Evolutionary conservation across 2,797 vertebrate species (phyloP).

Genomic region (Neosilurus hyrtlii): DNA sequence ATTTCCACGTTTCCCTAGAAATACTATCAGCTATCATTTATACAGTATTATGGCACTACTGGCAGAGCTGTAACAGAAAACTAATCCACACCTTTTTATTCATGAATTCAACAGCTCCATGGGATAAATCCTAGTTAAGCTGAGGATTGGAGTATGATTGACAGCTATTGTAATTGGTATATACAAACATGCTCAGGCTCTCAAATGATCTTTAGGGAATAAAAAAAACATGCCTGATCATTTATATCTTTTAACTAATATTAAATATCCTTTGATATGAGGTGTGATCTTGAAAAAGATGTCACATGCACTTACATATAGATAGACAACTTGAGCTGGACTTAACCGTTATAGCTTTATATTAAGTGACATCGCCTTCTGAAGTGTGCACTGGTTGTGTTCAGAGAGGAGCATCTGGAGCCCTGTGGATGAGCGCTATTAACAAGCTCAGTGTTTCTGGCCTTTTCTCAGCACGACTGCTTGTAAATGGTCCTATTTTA

Average conservation of each 20-base stretch:
- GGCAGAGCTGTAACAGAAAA: neutral
- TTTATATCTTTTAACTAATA: slow-evolving; percentile 27
- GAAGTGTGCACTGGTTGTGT: slow-evolving; percentile 53
- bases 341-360: slow-evolving; percentile 57
- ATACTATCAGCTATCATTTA: neutral
- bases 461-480: slow-evolving; percentile 74
- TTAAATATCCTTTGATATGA: slow-evolving; percentile 19
- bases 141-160: neutral
- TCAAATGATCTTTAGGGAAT: slow-evolving; percentile 7
- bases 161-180: slow-evolving; percentile 15
- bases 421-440: slow-evolving; percentile 74
- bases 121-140: neutral
- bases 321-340: slow-evolving; percentile 37
- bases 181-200: slow-evolving; percentile 19
- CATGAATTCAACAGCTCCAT: neutral
- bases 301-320: slow-evolving; percentile 46
- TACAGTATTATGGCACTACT: neutral
- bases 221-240: slow-evolving; percentile 6
- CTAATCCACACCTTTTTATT: slow-evolving; percentile 9
- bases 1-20: neutral
- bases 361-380: slow-evolving; percentile 65
- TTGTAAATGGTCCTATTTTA: slow-evolving; percentile 76
- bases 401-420: slow-evolving; percentile 72
- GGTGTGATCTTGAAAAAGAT: slow-evolving; percentile 1
- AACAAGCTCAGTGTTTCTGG: slow-evolving; percentile 70